Evolutionary conservation across 2,113 vertebrate species (phyloP).

Genomic region (Pseudorhombus dupliciocellatus): DNA sequence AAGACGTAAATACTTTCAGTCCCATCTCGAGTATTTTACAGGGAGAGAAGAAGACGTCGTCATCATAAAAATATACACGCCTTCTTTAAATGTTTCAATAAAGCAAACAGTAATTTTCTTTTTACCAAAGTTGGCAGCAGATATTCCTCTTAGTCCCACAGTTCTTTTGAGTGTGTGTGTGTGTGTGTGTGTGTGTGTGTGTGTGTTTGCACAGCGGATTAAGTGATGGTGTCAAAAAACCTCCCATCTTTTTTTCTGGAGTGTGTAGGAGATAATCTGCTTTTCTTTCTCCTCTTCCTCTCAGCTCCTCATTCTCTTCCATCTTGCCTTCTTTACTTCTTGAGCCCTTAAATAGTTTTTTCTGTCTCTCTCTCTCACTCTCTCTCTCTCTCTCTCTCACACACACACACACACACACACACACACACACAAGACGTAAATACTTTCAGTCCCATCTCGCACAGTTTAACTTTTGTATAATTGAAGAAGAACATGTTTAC

Average conservation of each 20-base stretch:
- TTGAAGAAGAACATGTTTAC: neutral
- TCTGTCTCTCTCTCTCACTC: too few species aligned
- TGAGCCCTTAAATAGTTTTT: conserved; percentile 34
- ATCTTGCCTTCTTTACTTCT: conserved; percentile 14
- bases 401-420: too few species aligned
- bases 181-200: conserved; percentile 7
- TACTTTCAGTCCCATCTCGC: conserved; percentile 1
- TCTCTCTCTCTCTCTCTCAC: neutral
- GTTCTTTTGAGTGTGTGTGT: conserved; percentile 6
- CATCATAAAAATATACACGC: too few species aligned
- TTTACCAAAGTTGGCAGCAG: too few species aligned
- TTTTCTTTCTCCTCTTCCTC: conserved; percentile 48
- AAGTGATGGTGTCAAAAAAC: conserved; percentile 25
- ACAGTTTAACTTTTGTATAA: neutral
- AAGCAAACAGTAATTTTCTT: too few species aligned
- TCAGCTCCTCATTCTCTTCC: conserved; percentile 20
- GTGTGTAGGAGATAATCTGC: conserved; percentile 59
- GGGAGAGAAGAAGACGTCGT: too few species aligned
- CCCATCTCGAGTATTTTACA: conserved; percentile 5
- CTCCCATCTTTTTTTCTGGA: conserved; percentile 24
- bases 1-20: neutral
- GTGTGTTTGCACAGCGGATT: conserved; percentile 29
- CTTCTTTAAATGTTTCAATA: too few species aligned
- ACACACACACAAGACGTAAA: neutral
- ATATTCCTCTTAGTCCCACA: too few species aligned